These are phyloP conservation scores for Dendropsophus ebraccatus DNA, from an alignment of 2,113 vertebrate genomes.

Conservation along the genomic window DNA sequence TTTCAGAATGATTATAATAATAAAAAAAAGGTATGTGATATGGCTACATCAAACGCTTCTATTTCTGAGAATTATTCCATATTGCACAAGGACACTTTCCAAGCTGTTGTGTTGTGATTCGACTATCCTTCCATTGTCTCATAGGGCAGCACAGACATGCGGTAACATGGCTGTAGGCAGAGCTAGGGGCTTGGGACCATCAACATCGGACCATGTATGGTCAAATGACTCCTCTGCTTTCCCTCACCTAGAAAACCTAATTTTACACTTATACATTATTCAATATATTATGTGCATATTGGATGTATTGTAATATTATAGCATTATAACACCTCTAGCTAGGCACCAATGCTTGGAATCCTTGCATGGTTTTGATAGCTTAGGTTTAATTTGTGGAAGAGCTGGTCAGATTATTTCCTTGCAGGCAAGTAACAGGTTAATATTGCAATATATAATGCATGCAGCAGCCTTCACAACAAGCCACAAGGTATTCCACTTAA, in stretches of 20 bases:
- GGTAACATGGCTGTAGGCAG: background rate
- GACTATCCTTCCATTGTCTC: background rate
- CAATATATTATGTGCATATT: conserved; percentile 14
- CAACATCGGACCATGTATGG: background rate
- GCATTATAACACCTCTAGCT: background rate
- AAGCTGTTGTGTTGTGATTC: background rate
- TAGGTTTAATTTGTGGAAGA: background rate
- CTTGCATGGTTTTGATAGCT: background rate
- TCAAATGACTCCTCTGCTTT: background rate
- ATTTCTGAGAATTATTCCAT: background rate
- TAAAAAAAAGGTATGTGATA: background rate
- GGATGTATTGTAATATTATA: conserved; percentile 8
- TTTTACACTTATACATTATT: conserved; percentile 9
- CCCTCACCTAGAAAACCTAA: background rate
- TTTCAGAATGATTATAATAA: no score
- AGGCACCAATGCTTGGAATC: background rate
- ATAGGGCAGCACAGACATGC: background rate
- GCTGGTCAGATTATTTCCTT: background rate
- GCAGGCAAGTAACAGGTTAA: conserved; percentile 40
- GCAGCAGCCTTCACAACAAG: conserved; percentile 53
- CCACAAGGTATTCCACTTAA: conserved; percentile 58
- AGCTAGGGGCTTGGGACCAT: background rate
- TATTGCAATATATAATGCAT: conserved; percentile 57
- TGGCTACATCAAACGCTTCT: background rate
- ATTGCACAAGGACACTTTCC: background rate